These are phyloP conservation scores for Lithophane leautieri DNA, from an alignment of 2,888 invertebrate species.

Conservation along the genomic window DNA sequence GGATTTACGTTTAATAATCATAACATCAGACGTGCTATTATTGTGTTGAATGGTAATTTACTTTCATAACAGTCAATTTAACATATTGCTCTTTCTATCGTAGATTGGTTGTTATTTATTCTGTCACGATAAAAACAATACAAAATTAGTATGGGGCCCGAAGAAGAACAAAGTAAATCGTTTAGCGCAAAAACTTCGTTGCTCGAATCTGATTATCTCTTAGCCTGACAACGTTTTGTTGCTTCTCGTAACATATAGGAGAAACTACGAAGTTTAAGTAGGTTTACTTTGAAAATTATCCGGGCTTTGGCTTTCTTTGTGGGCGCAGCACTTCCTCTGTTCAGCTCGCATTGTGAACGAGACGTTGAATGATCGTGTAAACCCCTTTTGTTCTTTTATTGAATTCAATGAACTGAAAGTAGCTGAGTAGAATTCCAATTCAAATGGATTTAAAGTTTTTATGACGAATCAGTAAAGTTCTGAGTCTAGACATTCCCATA, in stretches of 20 bases:
- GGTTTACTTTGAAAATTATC: conserved; percentile 42
- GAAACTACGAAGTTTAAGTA: conserved; percentile 9
- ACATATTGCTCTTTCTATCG: conserved; percentile 5
- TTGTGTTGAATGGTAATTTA: conserved; percentile 28
- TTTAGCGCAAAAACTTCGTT: conserved; percentile 21
- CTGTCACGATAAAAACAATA: conserved; percentile 19
- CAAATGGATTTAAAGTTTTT: conserved; percentile 54
- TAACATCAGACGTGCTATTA: conserved; percentile 20
- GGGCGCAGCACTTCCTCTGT: conserved; percentile 40
- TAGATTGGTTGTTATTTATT: conserved; percentile 32
- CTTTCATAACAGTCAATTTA: conserved; percentile 26
- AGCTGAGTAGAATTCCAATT: conserved; percentile 43
- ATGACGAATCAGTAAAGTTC: conserved; percentile 51
- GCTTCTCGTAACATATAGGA: conserved; percentile 20
- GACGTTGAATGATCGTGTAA: conserved; percentile 47
- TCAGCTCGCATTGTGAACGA: conserved; percentile 45
- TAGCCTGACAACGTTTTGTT: conserved; percentile 30
- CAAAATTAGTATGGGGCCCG: conserved; percentile 13
- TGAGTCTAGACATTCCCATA: conserved; percentile 48
- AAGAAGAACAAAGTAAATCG: conserved; percentile 29
- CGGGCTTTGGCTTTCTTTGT: conserved; percentile 41
- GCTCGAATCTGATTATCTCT: conserved; percentile 39
- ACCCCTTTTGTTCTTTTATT: conserved; percentile 55
- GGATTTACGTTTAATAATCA: conserved; percentile 20
- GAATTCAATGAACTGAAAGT: conserved; percentile 50